Percentiles rank a stretch among this genome's conserved stretches.
Evolutionary conservation across 2,113 vertebrate species (phyloP).

Genomic region (Crocuta crocuta): DNA sequence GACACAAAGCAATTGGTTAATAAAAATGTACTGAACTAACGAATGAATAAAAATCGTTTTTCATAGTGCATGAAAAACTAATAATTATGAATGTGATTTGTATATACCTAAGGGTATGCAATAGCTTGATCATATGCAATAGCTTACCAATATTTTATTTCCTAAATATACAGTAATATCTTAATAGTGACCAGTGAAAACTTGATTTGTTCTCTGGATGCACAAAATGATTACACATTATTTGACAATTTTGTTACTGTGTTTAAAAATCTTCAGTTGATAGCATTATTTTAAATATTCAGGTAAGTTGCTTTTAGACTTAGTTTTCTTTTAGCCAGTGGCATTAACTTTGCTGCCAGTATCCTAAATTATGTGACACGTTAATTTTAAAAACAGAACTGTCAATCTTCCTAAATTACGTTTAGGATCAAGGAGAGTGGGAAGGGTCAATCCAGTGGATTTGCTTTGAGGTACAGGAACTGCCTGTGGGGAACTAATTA

Average conservation of each 20-base stretch:
- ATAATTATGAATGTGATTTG: not conserved
- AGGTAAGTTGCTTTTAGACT: not conserved
- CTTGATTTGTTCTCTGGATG: not conserved
- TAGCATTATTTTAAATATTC: not conserved
- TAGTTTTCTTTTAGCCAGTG: slow-evolving; percentile 45
- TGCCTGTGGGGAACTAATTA: slow-evolving; percentile 61
- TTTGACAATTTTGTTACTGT: not conserved
- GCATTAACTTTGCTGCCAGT: not conserved
- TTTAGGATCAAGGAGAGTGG: not conserved
- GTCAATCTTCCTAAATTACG: slow-evolving; percentile 58
- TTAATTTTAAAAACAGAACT: slow-evolving; percentile 47
- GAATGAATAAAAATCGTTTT: not conserved
- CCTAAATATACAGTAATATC: not conserved
- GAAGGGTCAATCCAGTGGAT: slow-evolving; percentile 44
- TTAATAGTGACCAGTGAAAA: not conserved
- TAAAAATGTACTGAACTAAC: not conserved
- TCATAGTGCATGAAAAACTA: not conserved
- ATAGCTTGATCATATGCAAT: not conserved
- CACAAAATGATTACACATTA: not conserved
- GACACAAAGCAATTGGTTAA: not conserved
- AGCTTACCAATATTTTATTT: not conserved
- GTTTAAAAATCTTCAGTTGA: not conserved
- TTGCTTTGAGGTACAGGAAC: slow-evolving; percentile 45
- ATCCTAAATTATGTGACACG: slow-evolving; percentile 16
- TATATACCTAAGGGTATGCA: not conserved